Evolutionary conservation across 2,797 vertebrate species (phyloP).

Genomic region (Tachyglossus aculeatus): DNA sequence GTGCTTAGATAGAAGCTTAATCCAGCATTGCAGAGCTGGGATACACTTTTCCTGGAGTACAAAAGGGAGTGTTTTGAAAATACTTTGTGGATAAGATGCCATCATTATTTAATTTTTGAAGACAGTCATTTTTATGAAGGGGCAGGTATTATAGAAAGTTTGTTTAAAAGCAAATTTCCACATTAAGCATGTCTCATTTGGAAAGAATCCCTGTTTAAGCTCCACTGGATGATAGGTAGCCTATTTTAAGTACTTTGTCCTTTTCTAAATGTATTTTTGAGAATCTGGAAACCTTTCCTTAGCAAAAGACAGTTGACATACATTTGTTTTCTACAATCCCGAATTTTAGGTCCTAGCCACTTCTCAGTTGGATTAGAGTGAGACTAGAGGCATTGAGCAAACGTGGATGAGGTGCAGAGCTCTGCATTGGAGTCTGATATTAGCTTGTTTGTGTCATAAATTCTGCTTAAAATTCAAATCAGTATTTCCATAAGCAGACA

Average conservation of each 20-base stretch:
- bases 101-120: conserved; percentile 22
- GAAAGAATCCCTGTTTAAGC: not conserved
- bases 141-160: not conserved
- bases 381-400: no score
- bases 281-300: conserved; percentile 8
- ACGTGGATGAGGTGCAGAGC: not conserved
- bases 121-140: conserved; percentile 5
- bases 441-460: conserved; percentile 14
- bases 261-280: not conserved
- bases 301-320: no score
- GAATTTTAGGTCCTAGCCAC: not conserved
- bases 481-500: not conserved
- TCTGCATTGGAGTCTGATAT: conserved; percentile 11
- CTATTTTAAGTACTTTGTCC: not conserved
- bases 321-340: not conserved
- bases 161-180: conserved; percentile 16
- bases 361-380: no score
- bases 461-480: conserved; percentile 14
- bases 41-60: conserved; percentile 12
- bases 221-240: not conserved
- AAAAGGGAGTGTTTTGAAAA: conserved; percentile 32
- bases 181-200: not conserved
- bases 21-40: conserved; percentile 37
- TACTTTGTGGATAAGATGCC: conserved; percentile 22
- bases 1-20: conserved; percentile 44